A percentile compares a stretch with the other conserved stretches of the same genome.
phyloP scores from a whole-genome alignment of 2,888 invertebrate genomes.

The Ryuthela nishihirai region DNA sequence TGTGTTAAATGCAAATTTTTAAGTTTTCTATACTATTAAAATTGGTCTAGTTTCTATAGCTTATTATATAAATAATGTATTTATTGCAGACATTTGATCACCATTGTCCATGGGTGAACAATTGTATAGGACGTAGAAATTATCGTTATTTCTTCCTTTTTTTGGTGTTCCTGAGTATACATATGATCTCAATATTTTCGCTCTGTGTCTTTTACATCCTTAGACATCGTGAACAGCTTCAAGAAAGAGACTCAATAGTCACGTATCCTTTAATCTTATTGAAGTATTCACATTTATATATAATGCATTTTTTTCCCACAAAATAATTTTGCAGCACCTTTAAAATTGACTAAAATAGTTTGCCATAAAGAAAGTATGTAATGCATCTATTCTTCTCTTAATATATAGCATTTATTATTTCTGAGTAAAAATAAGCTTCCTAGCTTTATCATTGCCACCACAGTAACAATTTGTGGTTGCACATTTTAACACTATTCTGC shows the following conservation, averaged over 20 bases:
- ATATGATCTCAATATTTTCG: slow-evolving; percentile 96
- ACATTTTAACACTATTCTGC: too few relatives aligned
- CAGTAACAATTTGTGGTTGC: too few relatives aligned
- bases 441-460: too few relatives aligned
- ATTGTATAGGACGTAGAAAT: slow-evolving; percentile 94
- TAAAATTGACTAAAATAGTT: neutral
- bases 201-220: slow-evolving; percentile 90
- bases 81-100: slow-evolving; percentile 97
- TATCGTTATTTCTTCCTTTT: slow-evolving; percentile 99
- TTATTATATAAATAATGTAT: neutral
- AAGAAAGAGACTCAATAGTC: slow-evolving; percentile 71
- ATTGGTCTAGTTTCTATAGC: neutral
- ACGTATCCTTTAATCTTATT: slow-evolving; percentile 47
- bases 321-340: neutral
- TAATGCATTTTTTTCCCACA: too few relatives aligned
- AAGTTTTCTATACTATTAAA: too few relatives aligned
- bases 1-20: too few relatives aligned
- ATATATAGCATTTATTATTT: too few relatives aligned
- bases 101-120: slow-evolving; percentile 96
- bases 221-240: slow-evolving; percentile 73
- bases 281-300: too few relatives aligned
- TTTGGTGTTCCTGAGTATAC: slow-evolving; percentile 89
- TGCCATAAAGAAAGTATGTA: neutral
- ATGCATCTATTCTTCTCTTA: too few relatives aligned
- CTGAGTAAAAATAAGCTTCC: too few relatives aligned